A percentile compares a stretch with the other conserved stretches of the same genome.
Conservation (phyloP, 2,888 invertebrate genomes). For the Linnaemya tessellans region DNA sequence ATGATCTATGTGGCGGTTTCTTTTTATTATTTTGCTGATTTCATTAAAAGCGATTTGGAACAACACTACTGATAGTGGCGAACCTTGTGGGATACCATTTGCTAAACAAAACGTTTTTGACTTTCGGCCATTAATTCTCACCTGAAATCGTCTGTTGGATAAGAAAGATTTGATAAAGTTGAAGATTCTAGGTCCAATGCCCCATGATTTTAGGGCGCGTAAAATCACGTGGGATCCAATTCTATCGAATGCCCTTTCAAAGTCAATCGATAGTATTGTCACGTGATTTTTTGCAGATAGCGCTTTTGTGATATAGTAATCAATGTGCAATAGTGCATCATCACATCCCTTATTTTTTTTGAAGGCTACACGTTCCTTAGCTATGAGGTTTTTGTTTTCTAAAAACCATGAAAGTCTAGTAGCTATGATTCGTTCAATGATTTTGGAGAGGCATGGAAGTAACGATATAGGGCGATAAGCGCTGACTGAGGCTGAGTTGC, state of each 20-base stretch:
- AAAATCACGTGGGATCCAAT: slow-evolving; percentile 56
- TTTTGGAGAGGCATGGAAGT: slow-evolving; percentile 47
- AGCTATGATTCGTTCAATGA: slow-evolving; percentile 43
- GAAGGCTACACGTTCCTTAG: slow-evolving; percentile 37
- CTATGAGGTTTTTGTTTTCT: slow-evolving; percentile 15
- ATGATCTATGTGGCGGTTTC: too few relatives aligned
- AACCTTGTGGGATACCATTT: slow-evolving; percentile 58
- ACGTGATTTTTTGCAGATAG: slow-evolving; percentile 46
- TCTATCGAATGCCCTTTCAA: slow-evolving; percentile 19
- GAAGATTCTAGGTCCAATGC: slow-evolving; percentile 37
- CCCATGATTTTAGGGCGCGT: slow-evolving; percentile 11
- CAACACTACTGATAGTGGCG: too few relatives aligned
- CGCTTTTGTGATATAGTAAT: not conserved
- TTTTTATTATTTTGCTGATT: too few relatives aligned
- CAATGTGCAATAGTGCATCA: slow-evolving; percentile 36
- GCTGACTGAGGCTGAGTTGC: not conserved
- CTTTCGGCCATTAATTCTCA: slow-evolving; percentile 20
- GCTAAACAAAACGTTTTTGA: slow-evolving; percentile 20
- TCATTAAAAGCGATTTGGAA: too few relatives aligned
- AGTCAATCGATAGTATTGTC: slow-evolving; percentile 47
- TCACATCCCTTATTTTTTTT: slow-evolving; percentile 17
- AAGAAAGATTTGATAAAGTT: slow-evolving; percentile 14
- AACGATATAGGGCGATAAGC: slow-evolving; percentile 48
- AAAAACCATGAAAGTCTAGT: slow-evolving; percentile 39
- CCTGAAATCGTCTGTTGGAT: slow-evolving; percentile 32